These are phyloP conservation scores for Bombus vancouverensis DNA, from an alignment of 1,140 invertebrate genomes.

Conservation along the genomic window DNA sequence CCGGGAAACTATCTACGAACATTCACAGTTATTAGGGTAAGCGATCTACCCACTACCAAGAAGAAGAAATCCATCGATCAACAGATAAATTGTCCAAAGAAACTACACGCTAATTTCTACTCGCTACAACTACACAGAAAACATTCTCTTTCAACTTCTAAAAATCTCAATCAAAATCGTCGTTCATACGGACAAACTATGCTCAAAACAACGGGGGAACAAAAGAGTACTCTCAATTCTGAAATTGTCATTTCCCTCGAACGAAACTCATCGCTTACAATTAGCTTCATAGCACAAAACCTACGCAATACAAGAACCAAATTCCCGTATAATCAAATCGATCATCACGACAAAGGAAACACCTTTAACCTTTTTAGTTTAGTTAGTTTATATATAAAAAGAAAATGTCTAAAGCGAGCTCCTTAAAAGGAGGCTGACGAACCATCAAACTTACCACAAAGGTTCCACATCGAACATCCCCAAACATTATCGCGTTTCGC, in stretches of 20 bases:
- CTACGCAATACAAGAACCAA: not conserved
- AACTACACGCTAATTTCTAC: not conserved
- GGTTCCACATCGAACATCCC: slow-evolving; percentile 44
- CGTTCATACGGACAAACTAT: not conserved
- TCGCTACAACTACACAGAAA: not conserved
- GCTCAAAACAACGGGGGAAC: not conserved
- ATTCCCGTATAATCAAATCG: not conserved
- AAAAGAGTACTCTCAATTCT: not conserved
- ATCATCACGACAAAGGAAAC: not conserved
- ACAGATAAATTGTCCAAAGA: not conserved
- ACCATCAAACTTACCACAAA: slow-evolving; percentile 49
- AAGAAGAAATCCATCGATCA: not conserved
- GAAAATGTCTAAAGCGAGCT: not conserved
- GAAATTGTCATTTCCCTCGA: not conserved
- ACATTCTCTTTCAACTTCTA: not conserved
- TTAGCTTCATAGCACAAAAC: not conserved
- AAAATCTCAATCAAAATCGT: not conserved
- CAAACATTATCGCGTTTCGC: slow-evolving; percentile 36
- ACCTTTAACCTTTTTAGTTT: not conserved
- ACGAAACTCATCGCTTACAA: not conserved
- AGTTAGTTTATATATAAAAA: not conserved
- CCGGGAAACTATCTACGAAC: not conserved
- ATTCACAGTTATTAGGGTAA: not conserved
- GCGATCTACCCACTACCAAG: not conserved
- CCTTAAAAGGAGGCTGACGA: not conserved